Evolutionary conservation across 2,113 vertebrate genomes (phyloP).

Genomic region (Phalacrocorax pelagicus): DNA sequence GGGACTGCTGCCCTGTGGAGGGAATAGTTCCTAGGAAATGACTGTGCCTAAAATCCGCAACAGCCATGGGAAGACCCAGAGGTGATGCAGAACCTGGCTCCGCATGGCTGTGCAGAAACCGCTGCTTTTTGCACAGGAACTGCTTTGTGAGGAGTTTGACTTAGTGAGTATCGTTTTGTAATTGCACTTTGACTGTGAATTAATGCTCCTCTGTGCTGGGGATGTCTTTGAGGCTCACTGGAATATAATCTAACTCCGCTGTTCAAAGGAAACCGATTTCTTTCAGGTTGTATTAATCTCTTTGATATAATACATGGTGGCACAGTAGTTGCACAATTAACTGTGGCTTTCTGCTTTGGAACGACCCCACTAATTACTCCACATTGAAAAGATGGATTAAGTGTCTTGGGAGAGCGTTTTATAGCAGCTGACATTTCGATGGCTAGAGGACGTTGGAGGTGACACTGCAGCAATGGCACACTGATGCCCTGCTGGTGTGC

Average conservation of each 20-base stretch:
- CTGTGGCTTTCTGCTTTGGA: slow-evolving; percentile 15
- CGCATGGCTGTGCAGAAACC: not conserved
- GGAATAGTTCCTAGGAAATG: not conserved
- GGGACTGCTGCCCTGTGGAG: not conserved
- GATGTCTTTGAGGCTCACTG: not conserved
- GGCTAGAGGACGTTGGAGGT: not conserved
- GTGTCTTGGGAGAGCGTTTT: not conserved
- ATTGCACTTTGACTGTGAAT: not conserved
- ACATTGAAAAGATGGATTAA: not conserved
- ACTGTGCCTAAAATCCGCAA: not conserved
- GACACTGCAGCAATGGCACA: not conserved
- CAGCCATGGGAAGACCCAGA: not conserved
- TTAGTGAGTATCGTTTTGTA: not conserved
- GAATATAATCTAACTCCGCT: not conserved
- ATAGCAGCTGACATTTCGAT: not conserved
- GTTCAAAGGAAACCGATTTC: not conserved
- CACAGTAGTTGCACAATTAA: not conserved
- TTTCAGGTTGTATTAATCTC: not conserved
- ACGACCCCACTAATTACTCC: not conserved
- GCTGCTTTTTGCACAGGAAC: not conserved
- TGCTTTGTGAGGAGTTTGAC: not conserved
- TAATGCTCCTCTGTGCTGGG: not conserved
- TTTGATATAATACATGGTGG: not conserved
- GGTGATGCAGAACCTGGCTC: not conserved
- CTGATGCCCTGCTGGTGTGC: not conserved